phyloP scores from a whole-genome alignment of 2,113 vertebrate species.

The Glaucidium brasilianum region DNA sequence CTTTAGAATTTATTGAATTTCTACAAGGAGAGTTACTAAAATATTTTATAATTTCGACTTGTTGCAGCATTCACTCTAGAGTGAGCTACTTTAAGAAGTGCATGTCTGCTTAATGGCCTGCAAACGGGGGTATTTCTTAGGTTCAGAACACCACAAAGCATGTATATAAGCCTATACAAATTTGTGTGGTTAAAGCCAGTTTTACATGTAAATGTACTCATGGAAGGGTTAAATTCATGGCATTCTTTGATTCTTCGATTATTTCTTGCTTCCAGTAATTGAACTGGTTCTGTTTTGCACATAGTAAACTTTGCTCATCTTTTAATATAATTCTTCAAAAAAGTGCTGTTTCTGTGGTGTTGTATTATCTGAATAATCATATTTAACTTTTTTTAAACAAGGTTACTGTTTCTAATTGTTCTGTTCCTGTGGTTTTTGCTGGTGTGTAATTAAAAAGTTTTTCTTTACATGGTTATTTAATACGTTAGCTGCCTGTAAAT shows the following conservation, averaged over 20 bases:
- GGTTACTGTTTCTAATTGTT: slow-evolving; percentile 72
- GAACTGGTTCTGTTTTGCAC: slow-evolving; percentile 73
- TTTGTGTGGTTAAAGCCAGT: slow-evolving; percentile 64
- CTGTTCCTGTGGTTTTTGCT: slow-evolving; percentile 75
- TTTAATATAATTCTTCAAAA: slow-evolving; percentile 68
- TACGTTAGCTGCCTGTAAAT: slow-evolving; percentile 79
- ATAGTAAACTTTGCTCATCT: slow-evolving; percentile 62
- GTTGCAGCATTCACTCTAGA: slow-evolving; percentile 12
- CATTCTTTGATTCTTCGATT: slow-evolving; percentile 37
- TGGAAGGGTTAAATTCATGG: slow-evolving; percentile 64
- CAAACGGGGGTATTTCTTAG: slow-evolving; percentile 6
- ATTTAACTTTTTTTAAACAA: slow-evolving; percentile 69
- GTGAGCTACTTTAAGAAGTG: slow-evolving; percentile 30
- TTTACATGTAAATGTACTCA: slow-evolving; percentile 19
- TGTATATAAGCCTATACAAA: slow-evolving; percentile 61
- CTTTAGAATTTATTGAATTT: slow-evolving; percentile 29
- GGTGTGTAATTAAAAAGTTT: slow-evolving; percentile 74
- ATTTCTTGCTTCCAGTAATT: slow-evolving; percentile 57
- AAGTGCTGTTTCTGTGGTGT: slow-evolving; percentile 81
- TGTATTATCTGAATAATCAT: slow-evolving; percentile 76
- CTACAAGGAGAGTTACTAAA: slow-evolving; percentile 20
- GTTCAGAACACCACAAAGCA: slow-evolving; percentile 43
- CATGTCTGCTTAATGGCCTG: slow-evolving; percentile 57
- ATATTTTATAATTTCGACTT: not conserved
- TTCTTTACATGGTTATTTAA: slow-evolving; percentile 79